Percentiles rank a stretch among this genome's conserved stretches.
Evolutionary conservation across 2,113 vertebrate genomes (phyloP).

Genomic region (Colistium nudipinnis): DNA sequence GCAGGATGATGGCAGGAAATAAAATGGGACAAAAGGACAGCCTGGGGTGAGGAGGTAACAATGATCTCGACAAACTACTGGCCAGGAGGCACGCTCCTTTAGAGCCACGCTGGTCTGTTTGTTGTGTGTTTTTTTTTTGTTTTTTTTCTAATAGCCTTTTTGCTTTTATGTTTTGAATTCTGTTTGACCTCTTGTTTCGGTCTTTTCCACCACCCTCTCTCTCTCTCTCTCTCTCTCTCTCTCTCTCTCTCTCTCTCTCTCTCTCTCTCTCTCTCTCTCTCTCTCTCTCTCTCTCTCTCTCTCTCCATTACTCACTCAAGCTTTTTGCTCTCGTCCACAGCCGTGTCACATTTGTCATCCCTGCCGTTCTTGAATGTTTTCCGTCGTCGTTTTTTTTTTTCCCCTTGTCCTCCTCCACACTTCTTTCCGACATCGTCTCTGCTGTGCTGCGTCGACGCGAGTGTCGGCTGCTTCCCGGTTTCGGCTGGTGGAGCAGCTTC

Average conservation of each 20-base stretch:
- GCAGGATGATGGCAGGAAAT: conserved; percentile 30
- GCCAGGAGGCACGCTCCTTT: conserved; percentile 27
- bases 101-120: conserved; percentile 16
- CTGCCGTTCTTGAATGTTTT: conserved; percentile 22
- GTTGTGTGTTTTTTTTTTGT: background rate
- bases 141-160: background rate
- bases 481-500: conserved; percentile 39
- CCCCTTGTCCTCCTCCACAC: background rate
- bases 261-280: conserved; percentile 17
- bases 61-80: conserved; percentile 54
- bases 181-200: conserved; percentile 33
- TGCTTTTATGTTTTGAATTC: conserved; percentile 5
- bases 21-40: conserved; percentile 37
- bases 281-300: conserved; percentile 6
- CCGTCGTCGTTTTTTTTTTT: background rate
- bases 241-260: background rate
- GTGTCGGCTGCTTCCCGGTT: conserved; percentile 27
- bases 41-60: conserved; percentile 37
- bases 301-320: conserved; percentile 32
- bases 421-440: conserved; percentile 15
- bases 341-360: conserved; percentile 49
- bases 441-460: conserved; percentile 1
- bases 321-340: conserved; percentile 16
- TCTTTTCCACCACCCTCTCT: background rate
- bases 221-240: background rate